A percentile compares a stretch with the other conserved stretches of the same genome.
Evolutionary conservation across 1,140 invertebrate genomes (phyloP).

Genomic region (Mylabris phalerata): DNA sequence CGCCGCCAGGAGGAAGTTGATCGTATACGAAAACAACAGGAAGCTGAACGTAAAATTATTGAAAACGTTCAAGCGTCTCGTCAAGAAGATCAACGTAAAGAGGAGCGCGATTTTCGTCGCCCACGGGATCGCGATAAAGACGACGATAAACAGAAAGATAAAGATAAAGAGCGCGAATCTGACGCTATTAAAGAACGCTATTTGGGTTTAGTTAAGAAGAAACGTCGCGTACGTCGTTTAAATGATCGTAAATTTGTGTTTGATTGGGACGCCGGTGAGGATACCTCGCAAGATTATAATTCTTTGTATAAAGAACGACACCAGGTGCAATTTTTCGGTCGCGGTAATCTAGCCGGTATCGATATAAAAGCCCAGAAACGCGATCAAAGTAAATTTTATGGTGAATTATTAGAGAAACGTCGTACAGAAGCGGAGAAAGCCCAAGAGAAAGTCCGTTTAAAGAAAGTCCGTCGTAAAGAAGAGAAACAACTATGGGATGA

Average conservation of each 20-base stretch:
- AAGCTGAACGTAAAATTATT: conserved; percentile 61
- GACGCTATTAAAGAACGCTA: conserved; percentile 94
- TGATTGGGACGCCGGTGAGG: conserved; percentile 99
- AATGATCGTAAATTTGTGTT: conserved; percentile 99
- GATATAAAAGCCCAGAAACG: conserved; percentile 97
- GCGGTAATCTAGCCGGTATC: conserved; percentile 96
- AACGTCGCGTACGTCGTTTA: conserved; percentile 80
- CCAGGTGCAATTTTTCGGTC: conserved; percentile 94
- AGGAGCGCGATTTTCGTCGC: conserved; percentile 29
- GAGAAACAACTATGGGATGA: conserved; percentile 99
- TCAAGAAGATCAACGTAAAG: conserved; percentile 27
- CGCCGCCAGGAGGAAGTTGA: conserved; percentile 82
- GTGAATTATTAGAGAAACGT: conserved; percentile 89
- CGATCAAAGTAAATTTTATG: conserved; percentile 97
- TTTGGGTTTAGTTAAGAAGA: conserved; percentile 91
- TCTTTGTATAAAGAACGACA: conserved; percentile 93
- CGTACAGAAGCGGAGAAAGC: conserved; percentile 96
- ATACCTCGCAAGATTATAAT: conserved; percentile 98
- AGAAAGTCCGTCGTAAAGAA: conserved; percentile 91
- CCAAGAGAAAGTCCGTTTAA: conserved; percentile 90
- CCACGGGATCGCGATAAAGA: conserved; percentile 45
- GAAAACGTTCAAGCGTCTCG: conserved; percentile 26
- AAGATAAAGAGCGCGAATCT: conserved; percentile 85
- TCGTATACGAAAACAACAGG: conserved; percentile 55
- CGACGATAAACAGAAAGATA: conserved; percentile 49